Percentiles rank a stretch among this genome's conserved stretches.
Evolutionary conservation across 2,113 vertebrate species (phyloP).

Genomic region (Sorex araneus): DNA sequence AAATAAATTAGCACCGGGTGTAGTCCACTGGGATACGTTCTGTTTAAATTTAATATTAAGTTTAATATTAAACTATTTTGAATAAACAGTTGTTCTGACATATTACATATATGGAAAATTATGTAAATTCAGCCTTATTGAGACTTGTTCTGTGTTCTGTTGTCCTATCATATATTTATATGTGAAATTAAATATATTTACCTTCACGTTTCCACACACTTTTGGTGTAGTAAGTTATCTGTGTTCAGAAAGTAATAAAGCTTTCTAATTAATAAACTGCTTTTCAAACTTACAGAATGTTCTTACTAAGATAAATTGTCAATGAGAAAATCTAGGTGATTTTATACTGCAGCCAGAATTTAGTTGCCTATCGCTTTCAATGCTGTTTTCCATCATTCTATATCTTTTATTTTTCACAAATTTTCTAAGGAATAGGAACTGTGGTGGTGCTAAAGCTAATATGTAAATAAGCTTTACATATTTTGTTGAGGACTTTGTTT

Average conservation of each 20-base stretch:
- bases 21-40: background rate
- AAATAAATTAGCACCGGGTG: too few species aligned
- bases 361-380: background rate
- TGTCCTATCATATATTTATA: background rate
- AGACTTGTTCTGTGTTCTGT: background rate
- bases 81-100: slow-evolving; percentile 25
- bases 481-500: background rate
- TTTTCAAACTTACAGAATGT: slow-evolving; percentile 10
- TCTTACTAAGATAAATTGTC: slow-evolving; percentile 19
- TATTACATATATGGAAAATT: background rate
- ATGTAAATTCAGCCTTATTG: too few species aligned
- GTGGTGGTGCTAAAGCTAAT: background rate
- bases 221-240: background rate
- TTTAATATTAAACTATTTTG: background rate
- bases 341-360: slow-evolving; percentile 8
- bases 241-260: background rate
- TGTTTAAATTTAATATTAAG: background rate
- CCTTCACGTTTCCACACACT: background rate
- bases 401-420: background rate
- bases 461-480: background rate
- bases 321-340: background rate
- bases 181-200: background rate
- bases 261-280: background rate
- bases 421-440: background rate
- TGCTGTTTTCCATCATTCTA: background rate